Evolutionary conservation across 2,113 vertebrate genomes (phyloP).

Genomic region (Gila orcuttii): DNA sequence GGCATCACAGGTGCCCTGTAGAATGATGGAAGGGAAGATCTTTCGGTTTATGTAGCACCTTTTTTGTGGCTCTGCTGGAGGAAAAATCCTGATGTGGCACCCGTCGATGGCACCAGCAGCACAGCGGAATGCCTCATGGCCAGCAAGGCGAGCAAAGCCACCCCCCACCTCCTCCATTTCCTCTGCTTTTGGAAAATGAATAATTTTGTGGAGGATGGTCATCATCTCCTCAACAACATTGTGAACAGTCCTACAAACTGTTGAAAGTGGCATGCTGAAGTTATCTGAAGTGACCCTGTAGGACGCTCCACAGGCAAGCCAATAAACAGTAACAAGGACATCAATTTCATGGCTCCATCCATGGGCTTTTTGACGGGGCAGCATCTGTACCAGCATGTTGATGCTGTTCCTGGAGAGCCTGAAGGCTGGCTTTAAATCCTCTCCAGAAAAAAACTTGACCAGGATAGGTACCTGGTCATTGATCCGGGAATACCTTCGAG

Average conservation of each 20-base stretch:
- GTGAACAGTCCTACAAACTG: background rate
- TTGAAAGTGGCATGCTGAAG: background rate
- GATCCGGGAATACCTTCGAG: no score
- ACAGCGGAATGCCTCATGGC: background rate
- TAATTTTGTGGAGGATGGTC: slow-evolving; percentile 20
- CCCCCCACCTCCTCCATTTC: background rate
- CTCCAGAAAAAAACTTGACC: background rate
- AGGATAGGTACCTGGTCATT: no score
- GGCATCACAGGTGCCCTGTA: slow-evolving; percentile 8
- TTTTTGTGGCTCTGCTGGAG: no score
- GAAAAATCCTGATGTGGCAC: background rate
- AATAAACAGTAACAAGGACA: background rate
- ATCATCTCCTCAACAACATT: slow-evolving; percentile 1
- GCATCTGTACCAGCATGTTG: background rate
- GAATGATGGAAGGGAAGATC: background rate
- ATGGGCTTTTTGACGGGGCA: slow-evolving; percentile 3
- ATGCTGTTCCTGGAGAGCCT: slow-evolving; percentile 6
- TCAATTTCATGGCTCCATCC: slow-evolving; percentile 39
- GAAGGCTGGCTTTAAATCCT: slow-evolving; percentile 22
- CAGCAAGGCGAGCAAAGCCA: background rate
- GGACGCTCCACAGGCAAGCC: slow-evolving; percentile 22
- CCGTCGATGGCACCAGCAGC: background rate
- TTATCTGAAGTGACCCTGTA: slow-evolving; percentile 17
- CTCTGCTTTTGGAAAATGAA: slow-evolving; percentile 33
- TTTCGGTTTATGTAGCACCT: background rate